phyloP scores from a whole-genome alignment of 1,140 invertebrate genomes.

The Chymomyza costata region DNA sequence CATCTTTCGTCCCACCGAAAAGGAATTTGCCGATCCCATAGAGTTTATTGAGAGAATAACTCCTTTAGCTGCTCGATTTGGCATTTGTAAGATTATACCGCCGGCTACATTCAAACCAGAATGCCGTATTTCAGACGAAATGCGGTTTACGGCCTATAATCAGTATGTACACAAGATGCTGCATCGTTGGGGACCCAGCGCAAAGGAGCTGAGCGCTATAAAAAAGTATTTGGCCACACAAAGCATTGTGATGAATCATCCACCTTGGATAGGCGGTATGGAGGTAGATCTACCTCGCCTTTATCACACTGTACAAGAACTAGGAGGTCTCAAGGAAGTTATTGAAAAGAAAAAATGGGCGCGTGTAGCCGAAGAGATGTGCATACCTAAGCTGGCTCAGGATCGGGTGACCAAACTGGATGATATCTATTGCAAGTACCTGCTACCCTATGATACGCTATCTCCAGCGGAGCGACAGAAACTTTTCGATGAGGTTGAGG shows the following conservation, averaged over 20 bases:
- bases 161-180: slow-evolving; percentile 94
- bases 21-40: slow-evolving; percentile 93
- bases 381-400: slow-evolving; percentile 88
- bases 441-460: slow-evolving; percentile 92
- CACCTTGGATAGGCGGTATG: slow-evolving; percentile 90
- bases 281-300: slow-evolving; percentile 92
- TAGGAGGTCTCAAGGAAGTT: slow-evolving; percentile 91
- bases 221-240: slow-evolving; percentile 88
- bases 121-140: slow-evolving; percentile 89
- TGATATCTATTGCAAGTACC: slow-evolving; percentile 94
- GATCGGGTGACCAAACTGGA: slow-evolving; percentile 91
- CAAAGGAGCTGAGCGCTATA: slow-evolving; percentile 90
- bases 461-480: slow-evolving; percentile 85
- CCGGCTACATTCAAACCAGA: slow-evolving; percentile 91
- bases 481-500: slow-evolving; percentile 85
- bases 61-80: slow-evolving; percentile 86
- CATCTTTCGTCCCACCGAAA: slow-evolving; percentile 87
- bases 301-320: slow-evolving; percentile 88
- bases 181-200: slow-evolving; percentile 92
- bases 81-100: slow-evolving; percentile 93
- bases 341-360: slow-evolving; percentile 94
- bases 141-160: slow-evolving; percentile 92
- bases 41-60: slow-evolving; percentile 92
- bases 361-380: slow-evolving; percentile 91
- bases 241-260: slow-evolving; percentile 83